These are phyloP conservation scores for Balearica regulorum DNA, from an alignment of 2,797 vertebrate species.

Conservation along the genomic window DNA sequence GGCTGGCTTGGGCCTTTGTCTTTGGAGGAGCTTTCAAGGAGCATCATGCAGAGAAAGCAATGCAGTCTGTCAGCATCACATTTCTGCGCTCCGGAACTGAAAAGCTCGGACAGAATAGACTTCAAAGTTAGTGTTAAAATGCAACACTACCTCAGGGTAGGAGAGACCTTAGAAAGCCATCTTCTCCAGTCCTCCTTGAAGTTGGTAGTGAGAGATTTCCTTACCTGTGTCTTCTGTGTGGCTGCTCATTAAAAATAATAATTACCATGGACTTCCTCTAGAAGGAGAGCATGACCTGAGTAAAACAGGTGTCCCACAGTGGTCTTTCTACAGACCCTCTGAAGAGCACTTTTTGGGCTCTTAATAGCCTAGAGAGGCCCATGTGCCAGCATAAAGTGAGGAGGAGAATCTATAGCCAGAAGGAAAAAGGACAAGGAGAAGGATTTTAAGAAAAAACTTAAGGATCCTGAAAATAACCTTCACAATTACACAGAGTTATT, in stretches of 20 bases:
- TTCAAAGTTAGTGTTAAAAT: neutral
- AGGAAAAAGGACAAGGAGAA: neutral
- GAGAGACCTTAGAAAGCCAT: neutral
- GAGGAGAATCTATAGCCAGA: neutral
- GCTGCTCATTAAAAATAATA: neutral
- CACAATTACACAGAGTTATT: neutral
- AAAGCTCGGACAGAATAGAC: neutral
- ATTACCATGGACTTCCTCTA: neutral
- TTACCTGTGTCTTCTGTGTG: neutral
- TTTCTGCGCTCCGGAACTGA: neutral
- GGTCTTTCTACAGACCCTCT: neutral
- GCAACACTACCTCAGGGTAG: neutral
- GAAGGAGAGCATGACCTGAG: neutral
- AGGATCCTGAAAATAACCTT: neutral
- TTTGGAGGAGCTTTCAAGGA: neutral
- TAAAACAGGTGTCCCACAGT: neutral
- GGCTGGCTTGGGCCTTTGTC: rapidly evolving
- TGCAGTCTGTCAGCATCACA: neutral
- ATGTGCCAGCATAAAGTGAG: rapidly evolving
- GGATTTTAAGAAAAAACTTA: neutral
- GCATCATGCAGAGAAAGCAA: rapidly evolving
- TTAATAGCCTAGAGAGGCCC: neutral
- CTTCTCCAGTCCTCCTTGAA: neutral
- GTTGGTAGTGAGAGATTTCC: neutral
- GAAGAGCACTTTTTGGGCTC: neutral